These are phyloP conservation scores for Atethmia centrago DNA, from an alignment of 2,888 invertebrate genomes.

Conservation along the genomic window DNA sequence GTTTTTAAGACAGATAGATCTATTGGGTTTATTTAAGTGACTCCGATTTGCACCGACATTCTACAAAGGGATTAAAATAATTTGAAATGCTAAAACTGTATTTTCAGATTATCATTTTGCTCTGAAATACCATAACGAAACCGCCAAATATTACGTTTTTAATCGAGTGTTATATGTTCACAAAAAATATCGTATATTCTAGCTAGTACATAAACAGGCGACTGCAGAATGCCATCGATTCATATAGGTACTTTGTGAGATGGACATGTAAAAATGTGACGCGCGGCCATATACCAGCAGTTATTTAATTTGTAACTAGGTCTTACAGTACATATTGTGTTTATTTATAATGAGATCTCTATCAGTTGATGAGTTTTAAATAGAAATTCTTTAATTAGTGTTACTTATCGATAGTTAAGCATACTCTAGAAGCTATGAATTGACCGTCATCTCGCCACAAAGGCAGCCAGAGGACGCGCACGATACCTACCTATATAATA, in stretches of 20 bases:
- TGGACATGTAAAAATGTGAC: not conserved
- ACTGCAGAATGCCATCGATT: constrained; percentile 47
- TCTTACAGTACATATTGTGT: constrained; percentile 2
- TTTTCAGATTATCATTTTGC: constrained; percentile 13
- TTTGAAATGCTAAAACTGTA: constrained; percentile 28
- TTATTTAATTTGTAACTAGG: not conserved
- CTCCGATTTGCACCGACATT: constrained; percentile 8
- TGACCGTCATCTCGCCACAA: constrained; percentile 30
- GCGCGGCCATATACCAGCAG: not conserved
- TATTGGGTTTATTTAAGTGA: not conserved
- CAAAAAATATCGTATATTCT: constrained; percentile 12
- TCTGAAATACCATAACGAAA: constrained; percentile 23
- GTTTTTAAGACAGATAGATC: not conserved
- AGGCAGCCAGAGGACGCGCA: constrained; percentile 61
- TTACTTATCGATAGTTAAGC: constrained; percentile 3
- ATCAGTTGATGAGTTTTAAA: constrained; percentile 13
- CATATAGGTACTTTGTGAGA: constrained; percentile 11
- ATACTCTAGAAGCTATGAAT: constrained; percentile 41
- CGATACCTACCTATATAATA: constrained; percentile 26
- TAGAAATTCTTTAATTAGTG: constrained; percentile 9
- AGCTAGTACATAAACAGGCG: constrained; percentile 4
- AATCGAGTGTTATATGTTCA: constrained; percentile 20
- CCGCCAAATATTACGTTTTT: constrained; percentile 30
- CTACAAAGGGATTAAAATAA: not conserved
- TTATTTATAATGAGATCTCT: constrained; percentile 22